phyloP scores from a whole-genome alignment of 1,140 invertebrate genomes.

The Drosophila paulistorum region DNA sequence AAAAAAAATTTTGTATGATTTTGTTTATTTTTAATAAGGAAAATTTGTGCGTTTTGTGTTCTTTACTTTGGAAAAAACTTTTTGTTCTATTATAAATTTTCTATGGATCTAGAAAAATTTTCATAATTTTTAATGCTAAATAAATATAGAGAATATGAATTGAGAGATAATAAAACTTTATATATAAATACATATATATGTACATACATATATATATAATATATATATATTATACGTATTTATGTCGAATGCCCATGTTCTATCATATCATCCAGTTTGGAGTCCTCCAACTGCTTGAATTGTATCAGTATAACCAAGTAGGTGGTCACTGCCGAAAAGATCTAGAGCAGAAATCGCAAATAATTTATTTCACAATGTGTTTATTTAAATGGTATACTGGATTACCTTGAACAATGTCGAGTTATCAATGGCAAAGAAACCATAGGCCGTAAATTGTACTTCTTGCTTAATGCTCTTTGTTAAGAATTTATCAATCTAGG shows the following conservation, averaged over 20 bases:
- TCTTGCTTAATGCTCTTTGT: conserved; percentile 82
- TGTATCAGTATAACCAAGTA: conserved; percentile 81
- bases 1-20: conserved; percentile 31
- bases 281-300: conserved; percentile 80
- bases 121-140: conserved; percentile 62
- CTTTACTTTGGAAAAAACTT: conserved; percentile 19
- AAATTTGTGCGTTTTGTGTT: conserved; percentile 36
- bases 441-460: conserved; percentile 79
- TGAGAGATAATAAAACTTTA: conserved; percentile 43
- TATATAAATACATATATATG: conserved; percentile 2
- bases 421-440: conserved; percentile 81
- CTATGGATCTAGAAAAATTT: conserved; percentile 64
- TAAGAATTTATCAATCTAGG: conserved; percentile 78
- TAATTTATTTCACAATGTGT: not conserved
- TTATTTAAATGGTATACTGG: not conserved
- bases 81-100: conserved; percentile 29
- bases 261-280: conserved; percentile 63
- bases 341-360: conserved; percentile 41
- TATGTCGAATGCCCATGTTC: conserved; percentile 12
- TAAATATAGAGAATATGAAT: conserved; percentile 53
- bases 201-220: not conserved
- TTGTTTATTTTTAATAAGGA: conserved; percentile 34
- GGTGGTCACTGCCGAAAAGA: conserved; percentile 80
- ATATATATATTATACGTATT: not conserved
- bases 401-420: conserved; percentile 78